Evolutionary conservation across 2,113 vertebrate species (phyloP).

Genomic region (Aptenodytes patagonicus): DNA sequence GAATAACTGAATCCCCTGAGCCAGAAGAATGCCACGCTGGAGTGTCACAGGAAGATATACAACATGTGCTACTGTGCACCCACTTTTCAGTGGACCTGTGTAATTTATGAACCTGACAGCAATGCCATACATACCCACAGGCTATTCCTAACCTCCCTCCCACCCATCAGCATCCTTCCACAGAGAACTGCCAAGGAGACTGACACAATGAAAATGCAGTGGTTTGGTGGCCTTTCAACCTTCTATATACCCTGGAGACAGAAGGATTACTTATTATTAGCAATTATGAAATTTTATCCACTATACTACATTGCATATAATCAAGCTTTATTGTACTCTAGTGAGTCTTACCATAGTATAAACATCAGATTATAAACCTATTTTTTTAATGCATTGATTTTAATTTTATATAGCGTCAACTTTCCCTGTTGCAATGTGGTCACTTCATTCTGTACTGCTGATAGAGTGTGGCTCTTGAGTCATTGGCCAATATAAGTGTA

Average conservation of each 20-base stretch:
- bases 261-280: constrained; percentile 50
- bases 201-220: constrained; percentile 27
- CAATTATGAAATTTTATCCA: constrained; percentile 53
- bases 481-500: background rate
- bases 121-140: background rate
- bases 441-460: background rate
- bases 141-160: constrained; percentile 25
- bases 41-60: background rate
- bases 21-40: background rate
- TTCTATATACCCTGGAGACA: background rate
- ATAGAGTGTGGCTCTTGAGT: background rate
- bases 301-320: constrained; percentile 9
- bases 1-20: background rate
- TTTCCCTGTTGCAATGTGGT: background rate
- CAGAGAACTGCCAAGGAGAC: constrained; percentile 3
- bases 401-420: background rate
- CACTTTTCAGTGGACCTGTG: background rate
- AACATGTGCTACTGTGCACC: background rate
- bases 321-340: constrained; percentile 23
- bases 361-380: background rate
- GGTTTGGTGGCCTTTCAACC: constrained; percentile 45
- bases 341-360: background rate
- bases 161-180: background rate
- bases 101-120: constrained; percentile 33
- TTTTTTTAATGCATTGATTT: background rate